These are phyloP conservation scores for Periphyllus acericola DNA, from an alignment of 2,888 invertebrate genomes.

Conservation along the genomic window DNA sequence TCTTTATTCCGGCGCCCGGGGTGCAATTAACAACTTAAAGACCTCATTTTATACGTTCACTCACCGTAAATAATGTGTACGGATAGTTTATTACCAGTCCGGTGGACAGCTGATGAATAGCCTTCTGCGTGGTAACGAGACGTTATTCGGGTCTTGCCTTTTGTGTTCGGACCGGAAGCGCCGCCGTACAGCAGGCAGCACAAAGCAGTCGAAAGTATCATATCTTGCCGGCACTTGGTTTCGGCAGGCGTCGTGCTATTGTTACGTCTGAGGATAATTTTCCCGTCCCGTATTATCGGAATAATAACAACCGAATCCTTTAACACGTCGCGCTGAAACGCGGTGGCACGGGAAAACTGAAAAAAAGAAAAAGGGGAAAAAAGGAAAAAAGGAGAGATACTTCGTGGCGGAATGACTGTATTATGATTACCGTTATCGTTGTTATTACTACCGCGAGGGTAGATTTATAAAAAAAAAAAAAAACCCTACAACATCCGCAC, in stretches of 20 bases:
- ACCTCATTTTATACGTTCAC: slow-evolving; percentile 30
- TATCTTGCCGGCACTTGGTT: slow-evolving; percentile 15
- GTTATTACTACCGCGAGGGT: neutral
- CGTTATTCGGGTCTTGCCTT: slow-evolving; percentile 19
- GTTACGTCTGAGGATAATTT: neutral
- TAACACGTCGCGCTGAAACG: neutral
- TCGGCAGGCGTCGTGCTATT: slow-evolving; percentile 23
- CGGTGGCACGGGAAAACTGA: neutral
- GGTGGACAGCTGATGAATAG: slow-evolving; percentile 44
- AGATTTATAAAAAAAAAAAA: neutral
- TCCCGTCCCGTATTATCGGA: neutral
- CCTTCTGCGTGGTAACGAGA: slow-evolving; percentile 27
- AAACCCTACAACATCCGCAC: neutral
- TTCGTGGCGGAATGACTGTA: neutral
- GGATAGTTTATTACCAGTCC: slow-evolving; percentile 47
- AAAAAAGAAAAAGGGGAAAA: neutral
- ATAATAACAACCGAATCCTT: neutral
- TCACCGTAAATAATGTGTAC: slow-evolving; percentile 29
- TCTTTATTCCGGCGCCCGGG: neutral
- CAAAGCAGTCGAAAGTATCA: slow-evolving; percentile 9
- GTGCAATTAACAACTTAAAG: slow-evolving; percentile 43
- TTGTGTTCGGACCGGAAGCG: slow-evolving; percentile 27
- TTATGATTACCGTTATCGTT: neutral
- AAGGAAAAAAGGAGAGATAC: neutral
- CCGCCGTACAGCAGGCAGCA: slow-evolving; percentile 6